Evolutionary conservation across 2,797 vertebrate genomes (phyloP).

Genomic region (Lates japonicus): DNA sequence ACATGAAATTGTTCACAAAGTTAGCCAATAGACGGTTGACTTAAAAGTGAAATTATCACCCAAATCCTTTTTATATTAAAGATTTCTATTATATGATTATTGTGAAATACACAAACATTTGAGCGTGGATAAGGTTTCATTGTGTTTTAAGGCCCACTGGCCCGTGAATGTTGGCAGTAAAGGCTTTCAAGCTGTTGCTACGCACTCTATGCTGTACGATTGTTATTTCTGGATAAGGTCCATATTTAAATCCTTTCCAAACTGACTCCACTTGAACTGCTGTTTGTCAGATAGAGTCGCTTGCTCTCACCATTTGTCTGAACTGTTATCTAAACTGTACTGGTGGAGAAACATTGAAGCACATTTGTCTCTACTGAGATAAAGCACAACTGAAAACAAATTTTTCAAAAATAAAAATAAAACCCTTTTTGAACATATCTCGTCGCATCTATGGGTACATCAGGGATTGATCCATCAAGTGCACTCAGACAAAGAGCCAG

Average conservation of each 20-base stretch:
- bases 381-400: conserved; percentile 55
- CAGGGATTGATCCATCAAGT: conserved; percentile 77
- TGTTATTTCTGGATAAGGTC: conserved; percentile 58
- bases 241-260: conserved; percentile 22
- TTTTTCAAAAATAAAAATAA: conserved; percentile 54
- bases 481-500: conserved; percentile 52
- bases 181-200: conserved; percentile 51
- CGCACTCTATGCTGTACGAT: conserved; percentile 30
- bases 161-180: neutral
- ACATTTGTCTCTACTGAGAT: conserved; percentile 61
- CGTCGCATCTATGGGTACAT: conserved; percentile 58
- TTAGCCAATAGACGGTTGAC: neutral
- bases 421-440: conserved; percentile 52
- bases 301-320: conserved; percentile 45
- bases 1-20: too few relatives aligned
- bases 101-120: neutral
- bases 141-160: conserved; percentile 20
- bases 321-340: conserved; percentile 57
- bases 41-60: neutral
- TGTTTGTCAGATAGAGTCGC: conserved; percentile 47
- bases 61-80: conserved; percentile 1
- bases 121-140: neutral
- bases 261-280: conserved; percentile 54
- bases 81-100: conserved; percentile 3
- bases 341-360: conserved; percentile 43